Percentiles rank a stretch among this genome's conserved stretches.
Evolutionary conservation across 2,888 invertebrate genomes (phyloP).

Genomic region (Chloromyia formosa): DNA sequence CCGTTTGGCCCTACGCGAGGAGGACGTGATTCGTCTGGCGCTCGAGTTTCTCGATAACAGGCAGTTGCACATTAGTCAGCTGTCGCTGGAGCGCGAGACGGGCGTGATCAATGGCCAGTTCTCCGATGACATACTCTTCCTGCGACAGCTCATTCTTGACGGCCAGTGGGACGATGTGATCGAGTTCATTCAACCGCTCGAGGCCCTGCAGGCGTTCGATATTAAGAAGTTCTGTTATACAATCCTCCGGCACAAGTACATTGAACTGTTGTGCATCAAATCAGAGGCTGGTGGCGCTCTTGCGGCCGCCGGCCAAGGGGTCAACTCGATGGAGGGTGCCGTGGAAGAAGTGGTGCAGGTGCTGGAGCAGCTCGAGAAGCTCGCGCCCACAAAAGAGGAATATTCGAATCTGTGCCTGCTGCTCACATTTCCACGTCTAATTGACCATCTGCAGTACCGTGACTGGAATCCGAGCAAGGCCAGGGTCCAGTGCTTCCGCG

Average conservation of each 20-base stretch:
- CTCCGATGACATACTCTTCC: constrained; percentile 92
- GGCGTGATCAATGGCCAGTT: constrained; percentile 93
- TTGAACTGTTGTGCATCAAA: constrained; percentile 92
- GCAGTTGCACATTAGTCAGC: constrained; percentile 89
- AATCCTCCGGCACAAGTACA: constrained; percentile 91
- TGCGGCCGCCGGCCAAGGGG: constrained; percentile 78
- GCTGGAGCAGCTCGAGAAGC: constrained; percentile 85
- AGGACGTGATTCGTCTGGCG: constrained; percentile 86
- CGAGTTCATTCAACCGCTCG: constrained; percentile 94
- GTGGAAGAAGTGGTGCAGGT: constrained; percentile 95
- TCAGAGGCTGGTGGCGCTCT: constrained; percentile 84
- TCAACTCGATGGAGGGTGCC: constrained; percentile 86
- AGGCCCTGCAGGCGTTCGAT: constrained; percentile 83
- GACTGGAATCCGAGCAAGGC: constrained; percentile 98
- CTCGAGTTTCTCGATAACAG: constrained; percentile 89
- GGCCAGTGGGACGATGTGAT: constrained; percentile 98
- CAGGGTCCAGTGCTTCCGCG: constrained; percentile 85
- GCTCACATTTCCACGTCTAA: constrained; percentile 88
- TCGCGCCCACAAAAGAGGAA: constrained; percentile 91
- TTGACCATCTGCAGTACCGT: constrained; percentile 91
- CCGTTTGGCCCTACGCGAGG: constrained; percentile 85
- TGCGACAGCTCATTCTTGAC: constrained; percentile 93
- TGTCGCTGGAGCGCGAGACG: constrained; percentile 92
- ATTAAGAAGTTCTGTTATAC: constrained; percentile 85
- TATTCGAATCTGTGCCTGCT: constrained; percentile 92